Evolutionary conservation across 2,797 vertebrate species (phyloP).

Genomic region (Rhabdomys pumilio): DNA sequence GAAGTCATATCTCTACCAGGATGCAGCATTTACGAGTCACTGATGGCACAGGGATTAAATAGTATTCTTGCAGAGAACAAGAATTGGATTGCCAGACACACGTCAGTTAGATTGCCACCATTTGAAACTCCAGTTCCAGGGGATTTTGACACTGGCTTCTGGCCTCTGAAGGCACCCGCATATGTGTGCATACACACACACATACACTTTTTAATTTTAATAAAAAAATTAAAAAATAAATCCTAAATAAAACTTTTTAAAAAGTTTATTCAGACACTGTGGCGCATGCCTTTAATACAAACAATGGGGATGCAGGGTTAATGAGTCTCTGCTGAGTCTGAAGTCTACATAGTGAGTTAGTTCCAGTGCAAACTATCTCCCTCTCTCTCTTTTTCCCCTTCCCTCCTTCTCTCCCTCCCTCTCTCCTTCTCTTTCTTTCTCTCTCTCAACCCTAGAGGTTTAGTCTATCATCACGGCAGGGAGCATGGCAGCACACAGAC

Average conservation of each 20-base stretch:
- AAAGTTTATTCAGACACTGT: background rate
- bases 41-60: background rate
- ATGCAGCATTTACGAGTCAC: background rate
- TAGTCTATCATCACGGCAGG: background rate
- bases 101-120: background rate
- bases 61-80: background rate
- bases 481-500: background rate
- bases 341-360: background rate
- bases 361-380: background rate
- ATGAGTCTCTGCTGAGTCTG: background rate
- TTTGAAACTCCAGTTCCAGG: background rate
- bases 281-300: background rate
- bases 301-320: background rate
- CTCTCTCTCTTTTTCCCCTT: background rate
- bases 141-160: background rate
- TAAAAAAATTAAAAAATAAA: background rate
- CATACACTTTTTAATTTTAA: background rate
- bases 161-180: background rate
- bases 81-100: background rate
- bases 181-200: background rate
- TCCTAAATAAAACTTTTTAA: background rate
- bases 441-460: no score
- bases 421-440: background rate
- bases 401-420: background rate
- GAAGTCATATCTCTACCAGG: background rate